Conservation (phyloP, 2,797 vertebrate species). For the Euthynnus affinis region DNA sequence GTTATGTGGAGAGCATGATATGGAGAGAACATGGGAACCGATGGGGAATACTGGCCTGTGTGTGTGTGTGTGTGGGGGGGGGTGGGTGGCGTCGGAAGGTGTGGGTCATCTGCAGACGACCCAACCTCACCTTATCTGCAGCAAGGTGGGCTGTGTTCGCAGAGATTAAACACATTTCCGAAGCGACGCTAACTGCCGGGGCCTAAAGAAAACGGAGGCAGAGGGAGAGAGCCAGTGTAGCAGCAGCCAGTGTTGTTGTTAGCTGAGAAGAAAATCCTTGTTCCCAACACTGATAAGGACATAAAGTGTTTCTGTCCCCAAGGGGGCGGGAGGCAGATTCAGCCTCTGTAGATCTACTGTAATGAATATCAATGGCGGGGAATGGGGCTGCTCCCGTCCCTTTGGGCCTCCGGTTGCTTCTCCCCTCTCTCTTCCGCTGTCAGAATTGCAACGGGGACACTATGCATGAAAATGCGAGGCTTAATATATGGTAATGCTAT, state of each 20-base stretch:
- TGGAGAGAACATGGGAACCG: constrained; percentile 41
- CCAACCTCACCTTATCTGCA: constrained; percentile 74
- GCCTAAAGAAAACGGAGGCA: constrained; percentile 69
- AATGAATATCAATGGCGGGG: constrained; percentile 85
- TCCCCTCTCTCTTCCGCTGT: constrained; percentile 67
- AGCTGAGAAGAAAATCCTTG: constrained; percentile 84
- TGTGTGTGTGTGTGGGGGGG: constrained; percentile 27
- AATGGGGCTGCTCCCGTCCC: constrained; percentile 71
- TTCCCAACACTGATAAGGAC: constrained; percentile 84
- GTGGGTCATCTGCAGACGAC: constrained; percentile 68
- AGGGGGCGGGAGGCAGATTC: constrained; percentile 73
- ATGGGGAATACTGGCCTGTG: constrained; percentile 22
- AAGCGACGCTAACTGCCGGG: constrained; percentile 65
- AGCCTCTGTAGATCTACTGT: constrained; percentile 81
- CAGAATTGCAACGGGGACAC: constrained; percentile 75
- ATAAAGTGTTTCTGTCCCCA: constrained; percentile 83
- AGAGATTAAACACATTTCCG: constrained; percentile 59
- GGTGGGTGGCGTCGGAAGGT: constrained; percentile 26
- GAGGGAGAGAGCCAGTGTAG: constrained; percentile 63
- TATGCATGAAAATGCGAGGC: constrained; percentile 80
- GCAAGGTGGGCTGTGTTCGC: constrained; percentile 72
- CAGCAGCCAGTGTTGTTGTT: constrained; percentile 79
- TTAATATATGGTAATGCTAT: constrained; percentile 88
- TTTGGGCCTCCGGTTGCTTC: constrained; percentile 75
- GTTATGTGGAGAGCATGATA: constrained; percentile 62